Evolutionary conservation across 2,797 vertebrate genomes (phyloP), one percentile per base, ranked within the genome.

Genomic region (Gambusia yucatana): DNA sequence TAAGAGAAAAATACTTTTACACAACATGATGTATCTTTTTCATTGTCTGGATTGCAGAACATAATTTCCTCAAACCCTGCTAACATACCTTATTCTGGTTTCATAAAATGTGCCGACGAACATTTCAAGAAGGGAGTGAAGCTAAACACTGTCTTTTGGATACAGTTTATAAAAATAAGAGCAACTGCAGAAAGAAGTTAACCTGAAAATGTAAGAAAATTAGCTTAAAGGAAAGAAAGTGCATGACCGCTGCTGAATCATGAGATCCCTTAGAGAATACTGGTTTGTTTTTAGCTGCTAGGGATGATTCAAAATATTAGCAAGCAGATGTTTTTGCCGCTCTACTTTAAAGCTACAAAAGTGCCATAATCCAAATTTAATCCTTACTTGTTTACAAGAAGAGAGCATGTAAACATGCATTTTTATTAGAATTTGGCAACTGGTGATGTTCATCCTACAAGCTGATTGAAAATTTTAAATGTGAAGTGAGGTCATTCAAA

Each of bases 211-310:
- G 46, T 75, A 33, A 81, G 44, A 77, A 33, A 63, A 55, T 63
- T 43, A 71, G 55, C 67, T 81, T 50, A 73, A 71, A 74, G 30
- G 44, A 83, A 67, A 52, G 71, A 47, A 83, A 57, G 22, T 76
- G 41, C 61, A n/a, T 44, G 33, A 20, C 22, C 44, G 72, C 28
- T 28, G 44, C 39, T 70, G 25, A 81, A 70, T 76, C 14, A 70
- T 3, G 72, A 9, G 46, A 78, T 75, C 61, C 73, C 22, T 43
- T 33, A 48, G 39, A 52, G 46, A 75, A n/a, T 65, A 20, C n/a
- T 78, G 39, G 48, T 71, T n/a, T 44, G 39, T 63, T 72, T 41
- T 71, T 47, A 78, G 36, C 30, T 78, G 22, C 9, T 65, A 33
- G 73, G 33, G 50, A 75, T 72, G 10, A 73, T 77, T 75, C 17